phyloP scores from a whole-genome alignment of 2,113 vertebrate species.

The Aleadryas rufinucha region DNA sequence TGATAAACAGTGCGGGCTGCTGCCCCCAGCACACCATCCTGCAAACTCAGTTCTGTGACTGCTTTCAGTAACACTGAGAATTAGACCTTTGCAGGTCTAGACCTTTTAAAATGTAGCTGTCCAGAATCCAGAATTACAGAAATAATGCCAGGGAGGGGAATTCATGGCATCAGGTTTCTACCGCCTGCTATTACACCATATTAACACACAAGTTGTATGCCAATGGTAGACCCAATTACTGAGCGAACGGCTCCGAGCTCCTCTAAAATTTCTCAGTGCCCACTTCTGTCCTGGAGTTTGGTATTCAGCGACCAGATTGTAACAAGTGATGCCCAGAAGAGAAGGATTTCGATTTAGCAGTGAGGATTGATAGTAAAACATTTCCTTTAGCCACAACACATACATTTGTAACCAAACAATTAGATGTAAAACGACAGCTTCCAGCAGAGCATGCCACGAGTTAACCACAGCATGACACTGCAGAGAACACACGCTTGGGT shows the following conservation, averaged over 20 bases:
- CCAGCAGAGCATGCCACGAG: not conserved
- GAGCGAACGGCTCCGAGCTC: not conserved
- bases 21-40: fast-evolving
- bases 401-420: not conserved
- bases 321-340: not conserved
- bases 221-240: not conserved
- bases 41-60: not conserved
- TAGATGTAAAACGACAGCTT: not conserved
- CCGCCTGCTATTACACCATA: fast-evolving
- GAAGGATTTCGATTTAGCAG: not conserved
- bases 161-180: not conserved
- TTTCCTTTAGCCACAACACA: not conserved
- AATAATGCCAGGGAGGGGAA: not conserved
- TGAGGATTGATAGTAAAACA: not conserved
- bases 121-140: not conserved
- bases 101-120: not conserved
- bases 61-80: not conserved
- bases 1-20: fast-evolving
- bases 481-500: not conserved
- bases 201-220: fast-evolving
- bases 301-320: not conserved
- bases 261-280: not conserved
- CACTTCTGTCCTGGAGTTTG: not conserved
- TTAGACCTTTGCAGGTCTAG: not conserved
- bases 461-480: not conserved